Conservation (phyloP, 1,140 invertebrate genomes). For the Eulimnadia texana region DNA sequence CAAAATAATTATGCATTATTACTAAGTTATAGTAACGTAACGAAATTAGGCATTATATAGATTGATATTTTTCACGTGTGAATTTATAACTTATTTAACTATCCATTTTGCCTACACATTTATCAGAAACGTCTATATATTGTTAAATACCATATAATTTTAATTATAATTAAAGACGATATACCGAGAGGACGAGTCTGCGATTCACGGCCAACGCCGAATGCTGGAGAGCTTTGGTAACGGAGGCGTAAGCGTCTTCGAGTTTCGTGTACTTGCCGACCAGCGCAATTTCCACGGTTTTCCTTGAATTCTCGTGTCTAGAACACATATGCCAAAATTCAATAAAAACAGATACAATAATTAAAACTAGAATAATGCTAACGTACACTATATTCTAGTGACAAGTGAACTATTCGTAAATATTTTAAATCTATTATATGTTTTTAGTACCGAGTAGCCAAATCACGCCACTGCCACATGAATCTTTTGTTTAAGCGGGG, state of each 20-base stretch:
- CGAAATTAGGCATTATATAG: too few relatives aligned
- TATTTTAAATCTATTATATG: not conserved
- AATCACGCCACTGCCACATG: conserved; percentile 77
- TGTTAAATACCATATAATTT: not conserved
- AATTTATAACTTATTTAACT: too few relatives aligned
- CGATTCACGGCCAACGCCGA: conserved; percentile 68
- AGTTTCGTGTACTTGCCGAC: conserved; percentile 99
- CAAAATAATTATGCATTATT: too few relatives aligned
- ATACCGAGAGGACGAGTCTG: conserved; percentile 62
- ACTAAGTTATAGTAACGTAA: too few relatives aligned
- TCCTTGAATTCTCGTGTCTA: conserved; percentile 52
- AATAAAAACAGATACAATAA: conserved; percentile 11
- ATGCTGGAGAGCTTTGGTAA: conserved; percentile 88
- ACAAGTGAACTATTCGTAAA: not conserved
- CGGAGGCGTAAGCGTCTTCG: conserved; percentile 90
- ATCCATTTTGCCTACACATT: too few relatives aligned
- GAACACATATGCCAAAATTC: conserved; percentile 26
- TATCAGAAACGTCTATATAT: not conserved
- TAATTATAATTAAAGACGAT: conserved; percentile 10
- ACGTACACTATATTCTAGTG: not conserved
- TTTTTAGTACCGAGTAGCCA: conserved; percentile 49
- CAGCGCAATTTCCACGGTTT: conserved; percentile 76
- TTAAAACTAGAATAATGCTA: not conserved
- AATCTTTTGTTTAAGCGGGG: conserved; percentile 46
- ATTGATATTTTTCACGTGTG: too few relatives aligned